Evolutionary conservation across 2,113 vertebrate genomes (phyloP), one percentile per base, ranked within the genome.

Genomic region (Phainopepla nitens): DNA sequence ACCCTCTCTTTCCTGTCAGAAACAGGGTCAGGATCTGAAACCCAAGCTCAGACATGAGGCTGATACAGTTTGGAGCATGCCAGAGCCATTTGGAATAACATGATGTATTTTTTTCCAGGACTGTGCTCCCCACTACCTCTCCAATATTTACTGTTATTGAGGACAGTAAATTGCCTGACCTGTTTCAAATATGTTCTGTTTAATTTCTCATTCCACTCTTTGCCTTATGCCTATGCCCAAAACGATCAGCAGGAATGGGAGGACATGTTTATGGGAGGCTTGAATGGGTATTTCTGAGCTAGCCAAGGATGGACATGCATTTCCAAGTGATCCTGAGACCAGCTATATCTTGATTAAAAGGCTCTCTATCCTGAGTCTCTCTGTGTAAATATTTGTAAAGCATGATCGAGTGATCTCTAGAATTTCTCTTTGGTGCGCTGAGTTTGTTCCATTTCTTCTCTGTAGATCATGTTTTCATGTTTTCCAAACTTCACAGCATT

Each of bases 311-410:
- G 92, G 71, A 62, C 68, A 86, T 95, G 71, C 80, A 93, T 97
- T 97, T 95, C 96, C 93, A 96, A 96, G 94, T 96, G 96, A 97
- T 96, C 96, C 94, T 96, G 95, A 95, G 85, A 96, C 90, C 96
- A 96, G 93, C 90, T 94, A 45, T 95, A 82, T 90, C 94, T 96
- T 89, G 85, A 54, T 83, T 96, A 41, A 93, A 90, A 82, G 96
- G 79, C 93, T 93, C 92, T 94, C 76, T 96, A 95, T 75, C 62
- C 88, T 88, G 57, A 93, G 87, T 90, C 87, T 88, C 81, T 96
- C 33, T 94, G 87, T 96, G 95, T 92, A 92, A 96, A 93, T 97
- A 96, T 96, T 62, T 93, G 94, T 95, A 86, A 92, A 95, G 95
- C 96, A 96, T 92, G 94, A 92, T 83, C 15, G 12, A 77, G 68